Evolutionary conservation across 2,888 invertebrate species (phyloP).

Genomic region (Agonopterix arenella): DNA sequence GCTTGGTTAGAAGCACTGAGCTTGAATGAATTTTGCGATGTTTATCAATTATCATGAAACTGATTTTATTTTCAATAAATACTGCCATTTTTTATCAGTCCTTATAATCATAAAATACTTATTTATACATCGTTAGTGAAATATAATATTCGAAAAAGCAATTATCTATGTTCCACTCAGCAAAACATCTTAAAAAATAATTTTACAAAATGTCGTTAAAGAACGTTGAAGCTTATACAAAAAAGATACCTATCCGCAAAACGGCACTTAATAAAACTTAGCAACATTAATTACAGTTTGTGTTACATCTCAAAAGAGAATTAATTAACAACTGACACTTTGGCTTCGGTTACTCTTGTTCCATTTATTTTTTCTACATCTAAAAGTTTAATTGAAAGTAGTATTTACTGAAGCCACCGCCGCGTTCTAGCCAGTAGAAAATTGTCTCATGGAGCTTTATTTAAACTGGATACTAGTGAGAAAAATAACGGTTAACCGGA

Average conservation of each 20-base stretch:
- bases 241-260: background rate
- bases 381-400: constrained; percentile 16
- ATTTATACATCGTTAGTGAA: no score
- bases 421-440: constrained; percentile 1
- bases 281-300: constrained; percentile 3
- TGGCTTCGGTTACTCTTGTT: background rate
- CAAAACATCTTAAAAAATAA: no score
- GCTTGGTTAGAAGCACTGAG: no score
- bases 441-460: background rate
- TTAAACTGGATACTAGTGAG: background rate
- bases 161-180: no score
- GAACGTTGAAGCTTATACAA: no score
- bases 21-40: no score
- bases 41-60: no score
- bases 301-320: constrained; percentile 6
- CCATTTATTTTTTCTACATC: constrained; percentile 8
- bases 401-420: constrained; percentile 22
- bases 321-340: constrained; percentile 8
- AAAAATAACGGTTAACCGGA: background rate
- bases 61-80: no score
- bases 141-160: no score
- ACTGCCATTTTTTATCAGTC: no score
- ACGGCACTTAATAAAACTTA: constrained; percentile 4
- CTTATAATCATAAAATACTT: no score
- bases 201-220: no score